A percentile compares a stretch with the other conserved stretches of the same genome.
Conservation (phyloP, 2,888 invertebrate species). For the Papilio protenor region DNA sequence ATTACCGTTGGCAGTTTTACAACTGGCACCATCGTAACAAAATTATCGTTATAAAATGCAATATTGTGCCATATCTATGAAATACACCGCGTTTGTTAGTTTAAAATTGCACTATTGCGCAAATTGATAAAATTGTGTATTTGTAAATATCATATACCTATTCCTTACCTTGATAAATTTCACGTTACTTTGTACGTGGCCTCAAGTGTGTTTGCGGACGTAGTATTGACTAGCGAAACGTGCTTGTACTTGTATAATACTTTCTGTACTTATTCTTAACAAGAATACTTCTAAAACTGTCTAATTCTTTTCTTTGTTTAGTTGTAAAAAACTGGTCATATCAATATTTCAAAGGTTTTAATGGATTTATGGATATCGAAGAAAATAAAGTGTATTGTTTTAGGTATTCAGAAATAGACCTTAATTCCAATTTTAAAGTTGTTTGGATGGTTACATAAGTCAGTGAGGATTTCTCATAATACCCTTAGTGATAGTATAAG, state of each 20-base stretch:
- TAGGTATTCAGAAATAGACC: too few species aligned
- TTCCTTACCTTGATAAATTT: conserved; percentile 3
- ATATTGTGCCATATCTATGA: conserved; percentile 34
- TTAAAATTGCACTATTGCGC: conserved; percentile 15
- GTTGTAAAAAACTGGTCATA: too few species aligned
- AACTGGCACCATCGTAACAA: conserved; percentile 38
- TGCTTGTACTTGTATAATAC: background rate
- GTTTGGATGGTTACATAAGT: too few species aligned
- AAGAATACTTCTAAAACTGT: background rate
- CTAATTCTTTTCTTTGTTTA: too few species aligned
- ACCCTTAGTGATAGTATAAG: too few species aligned
- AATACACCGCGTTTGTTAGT: conserved; percentile 35
- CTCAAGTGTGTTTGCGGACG: background rate
- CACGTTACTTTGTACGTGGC: background rate
- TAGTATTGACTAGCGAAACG: background rate
- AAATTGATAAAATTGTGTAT: background rate
- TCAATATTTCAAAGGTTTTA: too few species aligned
- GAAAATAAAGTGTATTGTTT: too few species aligned
- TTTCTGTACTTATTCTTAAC: background rate
- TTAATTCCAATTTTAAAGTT: too few species aligned
- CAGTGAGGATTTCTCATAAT: too few species aligned
- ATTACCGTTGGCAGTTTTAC: conserved; percentile 42
- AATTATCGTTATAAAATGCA: conserved; percentile 42
- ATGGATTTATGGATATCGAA: too few species aligned
- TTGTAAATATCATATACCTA: background rate